A percentile compares a stretch with the other conserved stretches of the same genome.
Conservation (phyloP, 2,797 vertebrate species). For the Microtus obscurus region DNA sequence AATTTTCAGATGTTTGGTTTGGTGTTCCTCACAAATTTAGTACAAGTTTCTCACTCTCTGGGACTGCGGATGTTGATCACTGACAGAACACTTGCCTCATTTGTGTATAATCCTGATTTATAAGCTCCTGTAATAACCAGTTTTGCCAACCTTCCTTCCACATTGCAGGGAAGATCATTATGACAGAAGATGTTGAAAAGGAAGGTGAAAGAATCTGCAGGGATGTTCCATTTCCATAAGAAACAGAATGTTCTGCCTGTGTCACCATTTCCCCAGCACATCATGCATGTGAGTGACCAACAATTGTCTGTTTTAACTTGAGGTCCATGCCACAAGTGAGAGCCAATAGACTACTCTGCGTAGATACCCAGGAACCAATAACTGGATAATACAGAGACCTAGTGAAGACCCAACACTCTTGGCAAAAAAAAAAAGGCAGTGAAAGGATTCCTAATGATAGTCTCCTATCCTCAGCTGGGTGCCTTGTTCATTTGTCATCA, state of each 20-base stretch:
- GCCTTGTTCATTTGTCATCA: too few species aligned
- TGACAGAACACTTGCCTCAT: background rate
- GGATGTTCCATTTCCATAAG: background rate
- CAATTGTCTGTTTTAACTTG: background rate
- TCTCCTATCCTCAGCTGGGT: background rate
- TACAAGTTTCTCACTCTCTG: background rate
- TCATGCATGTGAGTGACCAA: background rate
- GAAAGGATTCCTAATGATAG: background rate
- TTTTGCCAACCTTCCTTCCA: background rate
- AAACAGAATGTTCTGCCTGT: background rate
- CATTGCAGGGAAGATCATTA: background rate
- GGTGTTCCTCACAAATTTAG: background rate
- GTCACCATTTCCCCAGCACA: background rate
- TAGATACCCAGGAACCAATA: background rate
- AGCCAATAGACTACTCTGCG: too few species aligned
- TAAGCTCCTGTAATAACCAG: background rate
- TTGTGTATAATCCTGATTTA: too few species aligned
- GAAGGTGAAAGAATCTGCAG: background rate
- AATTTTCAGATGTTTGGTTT: background rate
- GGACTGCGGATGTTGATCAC: too few species aligned
- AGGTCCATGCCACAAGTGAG: background rate
- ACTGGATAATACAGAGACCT: background rate
- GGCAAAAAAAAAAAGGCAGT: background rate
- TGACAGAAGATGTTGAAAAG: background rate
- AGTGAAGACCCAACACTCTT: too few species aligned